A percentile compares a stretch with the other conserved stretches of the same genome.
phyloP scores from a whole-genome alignment of 2,797 vertebrate species.

The Phalloptychus januarius region DNA sequence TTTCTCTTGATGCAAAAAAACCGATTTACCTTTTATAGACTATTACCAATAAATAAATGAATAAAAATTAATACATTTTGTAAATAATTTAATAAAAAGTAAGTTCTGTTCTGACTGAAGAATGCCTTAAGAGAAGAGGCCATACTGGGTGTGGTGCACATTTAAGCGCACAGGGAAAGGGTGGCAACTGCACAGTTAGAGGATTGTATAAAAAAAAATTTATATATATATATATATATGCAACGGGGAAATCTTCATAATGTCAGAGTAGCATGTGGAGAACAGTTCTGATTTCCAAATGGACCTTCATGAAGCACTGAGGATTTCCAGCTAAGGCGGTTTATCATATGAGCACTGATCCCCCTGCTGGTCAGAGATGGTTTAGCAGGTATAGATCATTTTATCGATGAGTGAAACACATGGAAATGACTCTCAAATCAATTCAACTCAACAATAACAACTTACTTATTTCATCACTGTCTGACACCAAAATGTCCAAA shows the following conservation, averaged over 20 bases:
- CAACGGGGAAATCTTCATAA: not conserved
- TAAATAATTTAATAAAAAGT: not conserved
- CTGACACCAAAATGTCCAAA: not conserved
- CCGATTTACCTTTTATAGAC: not conserved
- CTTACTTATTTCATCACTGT: not conserved
- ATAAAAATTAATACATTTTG: no score
- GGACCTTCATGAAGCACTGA: not conserved
- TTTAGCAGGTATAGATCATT: not conserved
- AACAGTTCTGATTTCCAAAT: not conserved
- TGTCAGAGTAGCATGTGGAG: not conserved
- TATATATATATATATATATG: no score
- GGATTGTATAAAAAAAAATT: not conserved
- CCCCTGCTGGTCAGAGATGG: not conserved
- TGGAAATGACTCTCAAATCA: not conserved
- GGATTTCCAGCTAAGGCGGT: not conserved
- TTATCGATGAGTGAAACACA: not conserved
- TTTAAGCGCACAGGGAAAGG: not conserved
- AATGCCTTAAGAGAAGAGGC: not conserved
- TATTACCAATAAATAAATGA: not conserved
- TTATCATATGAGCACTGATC: not conserved
- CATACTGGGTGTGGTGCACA: not conserved
- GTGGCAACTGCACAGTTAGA: not conserved
- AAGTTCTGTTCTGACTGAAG: not conserved
- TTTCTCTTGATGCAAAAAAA: not conserved
- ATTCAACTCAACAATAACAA: not conserved